phyloP scores from a whole-genome alignment of 2,113 vertebrate genomes.

The Nothocercus julius region DNA sequence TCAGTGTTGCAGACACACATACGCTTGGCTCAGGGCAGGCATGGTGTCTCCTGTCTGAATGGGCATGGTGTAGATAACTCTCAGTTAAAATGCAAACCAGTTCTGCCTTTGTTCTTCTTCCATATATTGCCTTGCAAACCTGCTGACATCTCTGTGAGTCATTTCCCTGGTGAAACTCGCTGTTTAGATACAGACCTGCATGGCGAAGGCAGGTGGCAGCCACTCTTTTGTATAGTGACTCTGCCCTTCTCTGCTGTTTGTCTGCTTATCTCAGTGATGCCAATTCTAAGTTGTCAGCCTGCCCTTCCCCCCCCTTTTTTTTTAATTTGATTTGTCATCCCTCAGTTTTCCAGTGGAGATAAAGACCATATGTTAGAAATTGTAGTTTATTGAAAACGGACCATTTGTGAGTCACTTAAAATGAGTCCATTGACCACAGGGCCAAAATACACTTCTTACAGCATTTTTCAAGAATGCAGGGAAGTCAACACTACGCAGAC shows the following conservation, averaged over 20 bases:
- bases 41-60: neutral
- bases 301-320: neutral
- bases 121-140: neutral
- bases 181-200: rapidly evolving
- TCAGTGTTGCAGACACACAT: neutral
- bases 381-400: neutral
- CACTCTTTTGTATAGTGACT: neutral
- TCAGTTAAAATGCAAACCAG: neutral
- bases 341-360: neutral
- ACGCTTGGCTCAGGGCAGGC: rapidly evolving
- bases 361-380: neutral
- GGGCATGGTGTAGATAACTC: neutral
- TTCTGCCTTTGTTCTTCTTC: neutral
- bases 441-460: neutral
- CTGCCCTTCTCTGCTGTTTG: neutral
- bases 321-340: neutral
- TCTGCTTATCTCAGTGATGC: neutral
- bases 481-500: too few species aligned
- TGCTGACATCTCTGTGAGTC: neutral
- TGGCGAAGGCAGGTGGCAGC: neutral
- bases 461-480: neutral
- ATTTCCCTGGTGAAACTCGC: neutral
- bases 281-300: neutral
- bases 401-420: neutral
- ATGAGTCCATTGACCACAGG: neutral